Percentiles rank a stretch among this genome's conserved stretches.
Conservation (phyloP, 2,797 vertebrate genomes). For the Onychomys torridus region DNA sequence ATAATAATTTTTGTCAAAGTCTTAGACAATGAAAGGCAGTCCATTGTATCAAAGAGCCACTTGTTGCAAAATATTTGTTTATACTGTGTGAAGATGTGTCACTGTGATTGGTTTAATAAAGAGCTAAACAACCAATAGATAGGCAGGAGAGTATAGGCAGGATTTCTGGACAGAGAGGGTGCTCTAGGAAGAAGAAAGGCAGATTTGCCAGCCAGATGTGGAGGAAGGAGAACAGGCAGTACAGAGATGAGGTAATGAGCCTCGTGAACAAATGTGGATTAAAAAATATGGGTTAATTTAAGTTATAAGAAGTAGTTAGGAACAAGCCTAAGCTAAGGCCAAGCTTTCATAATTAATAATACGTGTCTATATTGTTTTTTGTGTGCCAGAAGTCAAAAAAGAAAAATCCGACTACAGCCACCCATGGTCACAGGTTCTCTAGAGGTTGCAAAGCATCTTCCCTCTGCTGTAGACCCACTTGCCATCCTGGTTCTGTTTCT, state of each 20-base stretch:
- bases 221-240: background rate
- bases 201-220: background rate
- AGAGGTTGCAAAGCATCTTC: background rate
- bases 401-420: background rate
- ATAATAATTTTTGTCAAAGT: slow-evolving; percentile 74
- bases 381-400: background rate
- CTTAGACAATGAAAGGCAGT: slow-evolving; percentile 20
- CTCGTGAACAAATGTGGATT: background rate
- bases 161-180: background rate
- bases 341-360: background rate
- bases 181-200: background rate
- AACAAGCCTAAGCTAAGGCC: background rate
- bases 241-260: background rate
- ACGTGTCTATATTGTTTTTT: background rate
- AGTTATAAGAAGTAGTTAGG: background rate
- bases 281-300: background rate
- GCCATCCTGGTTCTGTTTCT: background rate
- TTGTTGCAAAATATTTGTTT: background rate
- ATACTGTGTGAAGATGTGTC: background rate
- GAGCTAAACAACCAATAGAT: background rate
- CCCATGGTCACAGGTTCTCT: background rate
- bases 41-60: background rate
- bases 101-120: background rate
- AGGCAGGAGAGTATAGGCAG: background rate
- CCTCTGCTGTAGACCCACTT: background rate